These are phyloP conservation scores for Eublepharis macularius DNA, from an alignment of 2,113 vertebrate species.

Conservation along the genomic window DNA sequence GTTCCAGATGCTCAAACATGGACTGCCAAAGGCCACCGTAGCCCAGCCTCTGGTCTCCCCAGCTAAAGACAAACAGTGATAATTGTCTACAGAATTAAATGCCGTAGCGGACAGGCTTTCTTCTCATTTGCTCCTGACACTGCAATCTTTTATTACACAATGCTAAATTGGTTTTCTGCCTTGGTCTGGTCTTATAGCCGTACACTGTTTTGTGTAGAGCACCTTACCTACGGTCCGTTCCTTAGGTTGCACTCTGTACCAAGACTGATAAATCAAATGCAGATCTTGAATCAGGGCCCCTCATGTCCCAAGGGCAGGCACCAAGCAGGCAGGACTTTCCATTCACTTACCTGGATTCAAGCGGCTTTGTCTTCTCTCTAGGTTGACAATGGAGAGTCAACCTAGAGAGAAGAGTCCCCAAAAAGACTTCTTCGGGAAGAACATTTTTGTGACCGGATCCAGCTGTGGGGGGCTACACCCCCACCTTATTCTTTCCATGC, in stretches of 20 bases:
- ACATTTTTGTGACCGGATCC: too few relatives aligned
- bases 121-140: too few relatives aligned
- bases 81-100: not conserved
- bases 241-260: not conserved
- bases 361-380: not conserved
- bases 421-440: not conserved
- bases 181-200: not conserved
- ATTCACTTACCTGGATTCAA: not conserved
- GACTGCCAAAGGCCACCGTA: not conserved
- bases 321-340: too few relatives aligned
- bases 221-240: not conserved
- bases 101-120: not conserved
- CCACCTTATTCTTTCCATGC: not conserved
- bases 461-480: not conserved
- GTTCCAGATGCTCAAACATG: not conserved
- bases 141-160: not conserved
- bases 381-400: not conserved
- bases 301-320: not conserved
- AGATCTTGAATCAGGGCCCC: not conserved
- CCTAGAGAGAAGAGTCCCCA: too few relatives aligned
- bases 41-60: not conserved
- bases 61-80: not conserved
- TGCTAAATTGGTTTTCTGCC: not conserved
- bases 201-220: not conserved
- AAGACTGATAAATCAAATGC: not conserved